Evolutionary conservation across 2,113 vertebrate genomes (phyloP).

Genomic region (Lanius ludovicianus): DNA sequence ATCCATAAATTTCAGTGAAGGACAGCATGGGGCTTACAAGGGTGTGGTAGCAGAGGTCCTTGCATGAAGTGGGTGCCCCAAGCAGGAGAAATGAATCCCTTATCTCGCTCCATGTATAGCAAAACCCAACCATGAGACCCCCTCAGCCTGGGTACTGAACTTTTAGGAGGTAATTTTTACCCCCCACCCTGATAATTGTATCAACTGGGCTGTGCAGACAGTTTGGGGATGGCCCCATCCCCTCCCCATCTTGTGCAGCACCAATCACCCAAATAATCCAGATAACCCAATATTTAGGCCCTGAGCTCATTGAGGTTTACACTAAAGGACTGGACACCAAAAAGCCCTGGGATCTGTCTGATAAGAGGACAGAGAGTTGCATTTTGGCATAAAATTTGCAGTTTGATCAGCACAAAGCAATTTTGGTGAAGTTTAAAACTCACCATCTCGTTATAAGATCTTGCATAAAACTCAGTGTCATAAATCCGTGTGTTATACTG

Average conservation of each 20-base stretch:
- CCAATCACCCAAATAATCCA: background rate
- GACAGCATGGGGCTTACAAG: rapidly evolving
- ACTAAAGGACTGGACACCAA: background rate
- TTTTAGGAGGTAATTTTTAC: background rate
- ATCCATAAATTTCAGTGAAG: background rate
- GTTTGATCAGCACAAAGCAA: background rate
- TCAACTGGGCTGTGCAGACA: background rate
- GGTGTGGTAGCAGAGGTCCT: background rate
- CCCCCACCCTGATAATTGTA: no score
- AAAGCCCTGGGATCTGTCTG: background rate
- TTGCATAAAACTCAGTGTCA: background rate
- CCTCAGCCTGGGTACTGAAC: background rate
- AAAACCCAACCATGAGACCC: background rate
- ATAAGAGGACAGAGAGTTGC: background rate
- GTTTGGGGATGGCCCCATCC: rapidly evolving
- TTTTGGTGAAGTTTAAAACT: background rate
- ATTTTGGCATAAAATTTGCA: background rate
- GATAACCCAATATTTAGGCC: background rate
- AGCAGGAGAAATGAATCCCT: background rate
- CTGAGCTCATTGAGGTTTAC: background rate
- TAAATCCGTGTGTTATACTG: background rate
- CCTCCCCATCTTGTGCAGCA: background rate
- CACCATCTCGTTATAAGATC: background rate
- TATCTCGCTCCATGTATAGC: rapidly evolving
- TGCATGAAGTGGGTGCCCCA: background rate